Evolutionary conservation across 1,140 invertebrate genomes (phyloP), one percentile per base, ranked within the genome.

Genomic region (Apis florea): DNA sequence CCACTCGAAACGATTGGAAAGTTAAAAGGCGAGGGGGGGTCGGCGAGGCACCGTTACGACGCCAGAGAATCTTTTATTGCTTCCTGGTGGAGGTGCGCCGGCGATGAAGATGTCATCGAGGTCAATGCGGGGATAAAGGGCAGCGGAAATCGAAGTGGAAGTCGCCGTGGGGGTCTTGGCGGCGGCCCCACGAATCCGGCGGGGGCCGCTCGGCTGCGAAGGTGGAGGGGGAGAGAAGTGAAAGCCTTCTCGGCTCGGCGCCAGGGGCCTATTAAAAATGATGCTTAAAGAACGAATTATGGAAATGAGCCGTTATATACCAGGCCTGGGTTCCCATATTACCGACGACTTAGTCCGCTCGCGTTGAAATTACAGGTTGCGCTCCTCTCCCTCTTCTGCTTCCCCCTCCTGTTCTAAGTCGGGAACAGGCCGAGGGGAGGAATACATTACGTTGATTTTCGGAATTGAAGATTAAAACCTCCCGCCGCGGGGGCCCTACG

Each of bases 281-380:
- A 92, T 91, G 81, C 91, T 91, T 93, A 92, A 92, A 92, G 92
- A 92, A 93, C 90, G 89, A 93, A 93, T 93, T 93, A 93, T 93
- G 92, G 91, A 92, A 93, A 93, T 93, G 89, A 92, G 91, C 88
- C 89, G 90, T 90, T 89, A 91, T 89, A 91, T 89, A 84, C 84
- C 71, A 84, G 85, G 85, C 83, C 84, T 75, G 83, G 90, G 90
- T 91, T 91, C 91, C 90, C 91, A 92, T 91, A 92, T 91, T 92
- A 92, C 90, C 89, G 83, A 85, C 87, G 90, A 91, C 90, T 91
- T 89, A 89, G 90, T 87, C 87, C 87, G 85, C 83, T 90, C 90
- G 91, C 89, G 90, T 90, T 91, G 89, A 92, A 92, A 92, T 92
- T 92, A 92, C 91, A 92, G 92, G 91, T 91, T 92, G 86, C 86